phyloP scores from a whole-genome alignment of 2,888 invertebrate species.

The Andrena trimmerana region DNA sequence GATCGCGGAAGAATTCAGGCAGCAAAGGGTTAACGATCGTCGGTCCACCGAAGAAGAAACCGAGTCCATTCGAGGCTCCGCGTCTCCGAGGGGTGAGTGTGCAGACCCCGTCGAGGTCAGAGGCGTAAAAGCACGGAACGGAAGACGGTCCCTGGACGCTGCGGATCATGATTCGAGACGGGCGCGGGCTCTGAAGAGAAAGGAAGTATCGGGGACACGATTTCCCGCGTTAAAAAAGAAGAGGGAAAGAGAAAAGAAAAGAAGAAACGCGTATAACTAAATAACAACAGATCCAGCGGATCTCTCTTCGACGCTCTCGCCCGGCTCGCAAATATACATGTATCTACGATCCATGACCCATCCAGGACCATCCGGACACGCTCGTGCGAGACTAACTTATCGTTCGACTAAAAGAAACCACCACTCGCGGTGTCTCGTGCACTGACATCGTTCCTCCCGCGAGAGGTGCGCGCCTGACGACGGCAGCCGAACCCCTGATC shows the following conservation, averaged over 20 bases:
- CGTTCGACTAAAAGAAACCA: conserved; percentile 1
- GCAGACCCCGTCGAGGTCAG: not conserved
- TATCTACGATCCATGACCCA: conserved; percentile 17
- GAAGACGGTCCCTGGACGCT: conserved; percentile 13
- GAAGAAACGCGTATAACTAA: conserved; percentile 57
- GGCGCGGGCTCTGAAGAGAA: conserved; percentile 23
- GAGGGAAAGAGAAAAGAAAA: too few species aligned
- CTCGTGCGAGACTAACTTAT: conserved; percentile 25
- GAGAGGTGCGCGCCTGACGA: not conserved
- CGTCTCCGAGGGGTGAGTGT: not conserved
- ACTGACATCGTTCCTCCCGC: not conserved
- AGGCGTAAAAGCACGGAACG: conserved; percentile 1
- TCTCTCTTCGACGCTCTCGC: conserved; percentile 19
- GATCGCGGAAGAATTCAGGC: not conserved
- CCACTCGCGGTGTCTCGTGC: not conserved
- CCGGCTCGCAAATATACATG: conserved; percentile 13
- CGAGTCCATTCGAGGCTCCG: not conserved
- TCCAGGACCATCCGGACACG: conserved; percentile 17
- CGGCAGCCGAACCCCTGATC: not conserved
- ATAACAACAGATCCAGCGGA: conserved; percentile 53
- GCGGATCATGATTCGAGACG: conserved; percentile 29
- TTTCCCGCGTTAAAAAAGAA: not conserved
- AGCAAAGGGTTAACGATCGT: conserved; percentile 5
- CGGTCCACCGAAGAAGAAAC: conserved; percentile 3
- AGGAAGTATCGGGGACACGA: conserved; percentile 15